Base-by-base conservation (phyloP, 2,888 invertebrate species). In the Thymelicus sylvestris region DNA sequence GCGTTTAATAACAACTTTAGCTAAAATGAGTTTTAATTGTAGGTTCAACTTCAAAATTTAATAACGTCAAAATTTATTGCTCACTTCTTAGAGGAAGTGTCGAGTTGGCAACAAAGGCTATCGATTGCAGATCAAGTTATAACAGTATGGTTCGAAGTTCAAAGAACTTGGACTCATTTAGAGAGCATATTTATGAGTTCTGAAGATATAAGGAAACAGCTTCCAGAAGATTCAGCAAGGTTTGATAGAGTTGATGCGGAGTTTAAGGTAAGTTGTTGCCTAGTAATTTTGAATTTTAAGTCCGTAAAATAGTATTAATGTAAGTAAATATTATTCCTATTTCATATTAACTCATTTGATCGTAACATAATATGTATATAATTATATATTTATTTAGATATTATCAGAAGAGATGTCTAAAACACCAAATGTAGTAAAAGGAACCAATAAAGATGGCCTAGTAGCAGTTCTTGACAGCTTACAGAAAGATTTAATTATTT, bases 101-200 rank as follows among this genome's bases (percentile, higher is more conserved):
- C 98, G 0, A 93, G 95, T 63, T 99, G 99, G 99, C 99, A 99
- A 87, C 97, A 96, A 81, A 98, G 98, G 83, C 91, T 99, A 19
- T 97, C 97, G 74, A 95, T 97, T 76, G 98, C 99, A 48, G 99
- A 99, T 92, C 98, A 98, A 94, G 98, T 97, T 8, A 97, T 98
- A 67, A 97, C 97, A 0, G 95, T 97, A 7, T 98, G 98, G 98
- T 98, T 98, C 92, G 99, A 99, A 93, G 98, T 99, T 39, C 99
- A 99, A 91, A 95, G 99, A 71, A 98, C 98, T 38, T 99, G 99
- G 99, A 97, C 97, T 81, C 98, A 99, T 91, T 95, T 99, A 74
- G 99, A 99, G 92, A 98, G 98, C 80, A 99, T 99, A 85, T 99
- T 99, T 87, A 98, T 99, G 96, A 98, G 98, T 77, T 98, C 99